These are phyloP conservation scores for Scrobipalpa costella DNA, from an alignment of 2,888 invertebrate species.

Conservation along the genomic window DNA sequence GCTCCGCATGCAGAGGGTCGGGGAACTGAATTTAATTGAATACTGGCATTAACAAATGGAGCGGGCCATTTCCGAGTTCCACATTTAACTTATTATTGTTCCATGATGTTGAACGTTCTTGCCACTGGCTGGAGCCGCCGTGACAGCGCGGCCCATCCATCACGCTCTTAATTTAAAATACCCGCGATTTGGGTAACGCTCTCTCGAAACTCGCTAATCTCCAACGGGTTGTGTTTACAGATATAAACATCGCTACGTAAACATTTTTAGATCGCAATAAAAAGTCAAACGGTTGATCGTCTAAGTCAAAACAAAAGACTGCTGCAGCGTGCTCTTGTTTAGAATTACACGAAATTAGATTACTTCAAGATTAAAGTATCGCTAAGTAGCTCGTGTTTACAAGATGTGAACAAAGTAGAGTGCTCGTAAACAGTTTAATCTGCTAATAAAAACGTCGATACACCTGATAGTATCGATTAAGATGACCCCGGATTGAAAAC, in stretches of 20 bases:
- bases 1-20: constrained; percentile 70
- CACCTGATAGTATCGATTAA: constrained; percentile 72
- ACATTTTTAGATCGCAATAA: constrained; percentile 58
- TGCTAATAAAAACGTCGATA: constrained; percentile 68
- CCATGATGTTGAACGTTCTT: constrained; percentile 65
- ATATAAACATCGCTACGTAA: constrained; percentile 66
- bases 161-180: constrained; percentile 78
- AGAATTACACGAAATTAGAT: constrained; percentile 50
- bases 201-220: constrained; percentile 66
- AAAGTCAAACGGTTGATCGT: constrained; percentile 46
- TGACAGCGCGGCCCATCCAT: constrained; percentile 77
- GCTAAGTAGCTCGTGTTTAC: constrained; percentile 56
- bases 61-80: constrained; percentile 72
- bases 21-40: constrained; percentile 77
- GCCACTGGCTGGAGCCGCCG: constrained; percentile 57
- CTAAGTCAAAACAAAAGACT: constrained; percentile 52
- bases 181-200: constrained; percentile 72
- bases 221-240: constrained; percentile 60
- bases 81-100: constrained; percentile 77
- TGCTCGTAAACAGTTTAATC: constrained; percentile 75
- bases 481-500: constrained; percentile 67
- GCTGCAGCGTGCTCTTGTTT: constrained; percentile 43
- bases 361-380: constrained; percentile 56
- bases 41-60: constrained; percentile 79
- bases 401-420: constrained; percentile 72